Evolutionary conservation across 2,113 vertebrate genomes (phyloP).

Genomic region (Toxostoma redivivum): DNA sequence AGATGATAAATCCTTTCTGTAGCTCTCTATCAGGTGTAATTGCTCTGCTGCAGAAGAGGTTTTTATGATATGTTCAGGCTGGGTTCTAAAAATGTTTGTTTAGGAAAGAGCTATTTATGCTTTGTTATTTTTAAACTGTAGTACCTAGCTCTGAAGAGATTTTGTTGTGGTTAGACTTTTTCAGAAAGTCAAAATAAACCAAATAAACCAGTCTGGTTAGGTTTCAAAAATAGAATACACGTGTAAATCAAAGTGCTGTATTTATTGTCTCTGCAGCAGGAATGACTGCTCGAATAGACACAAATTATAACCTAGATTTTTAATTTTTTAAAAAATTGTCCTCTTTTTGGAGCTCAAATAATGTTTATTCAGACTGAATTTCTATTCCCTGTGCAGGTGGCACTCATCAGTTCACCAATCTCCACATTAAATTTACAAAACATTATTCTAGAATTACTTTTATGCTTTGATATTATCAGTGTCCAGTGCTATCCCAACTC

Average conservation of each 20-base stretch:
- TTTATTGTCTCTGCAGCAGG: conserved; percentile 22
- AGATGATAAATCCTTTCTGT: neutral
- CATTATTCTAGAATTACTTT: neutral
- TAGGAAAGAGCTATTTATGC: conserved; percentile 21
- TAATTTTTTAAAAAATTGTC: neutral
- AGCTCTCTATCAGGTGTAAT: neutral
- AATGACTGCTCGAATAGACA: neutral
- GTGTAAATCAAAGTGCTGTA: conserved; percentile 21
- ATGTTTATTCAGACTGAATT: neutral
- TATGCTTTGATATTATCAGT: neutral
- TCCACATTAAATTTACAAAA: neutral
- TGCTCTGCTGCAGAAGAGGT: neutral
- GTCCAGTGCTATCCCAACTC: neutral
- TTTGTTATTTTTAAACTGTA: conserved; percentile 39
- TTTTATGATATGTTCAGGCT: neutral
- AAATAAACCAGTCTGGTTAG: conserved; percentile 48
- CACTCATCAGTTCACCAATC: neutral
- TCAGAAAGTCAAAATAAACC: conserved; percentile 63
- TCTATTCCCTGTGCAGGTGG: neutral
- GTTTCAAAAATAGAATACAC: conserved; percentile 40
- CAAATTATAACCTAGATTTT: neutral
- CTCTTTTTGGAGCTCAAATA: neutral
- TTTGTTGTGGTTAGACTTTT: conserved; percentile 54
- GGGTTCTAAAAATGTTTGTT: neutral
- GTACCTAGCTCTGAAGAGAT: neutral